phyloP scores from a whole-genome alignment of 2,113 vertebrate species.

The Recurvirostra avosetta region DNA sequence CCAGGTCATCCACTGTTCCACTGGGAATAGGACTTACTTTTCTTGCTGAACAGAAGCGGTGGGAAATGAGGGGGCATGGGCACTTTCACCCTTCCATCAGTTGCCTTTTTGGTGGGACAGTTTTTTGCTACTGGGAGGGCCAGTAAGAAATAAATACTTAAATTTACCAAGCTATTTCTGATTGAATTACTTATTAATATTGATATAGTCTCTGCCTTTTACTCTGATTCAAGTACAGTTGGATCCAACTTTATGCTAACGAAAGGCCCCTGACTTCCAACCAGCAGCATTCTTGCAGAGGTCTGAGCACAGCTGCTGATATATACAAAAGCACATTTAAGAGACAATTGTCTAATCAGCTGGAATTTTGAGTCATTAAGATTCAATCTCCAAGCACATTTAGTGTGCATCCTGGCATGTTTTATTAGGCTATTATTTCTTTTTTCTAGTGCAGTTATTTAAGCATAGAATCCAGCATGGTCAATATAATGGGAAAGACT shows the following conservation, averaged over 20 bases:
- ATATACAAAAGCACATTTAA: not conserved
- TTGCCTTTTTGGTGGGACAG: not conserved
- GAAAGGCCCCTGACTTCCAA: not conserved
- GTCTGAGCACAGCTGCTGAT: not conserved
- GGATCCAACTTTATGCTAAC: not conserved
- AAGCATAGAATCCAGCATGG: not conserved
- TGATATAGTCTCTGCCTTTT: not conserved
- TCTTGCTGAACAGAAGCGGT: not conserved
- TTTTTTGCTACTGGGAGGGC: not conserved
- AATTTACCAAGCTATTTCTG: not conserved
- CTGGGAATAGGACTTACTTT: not conserved
- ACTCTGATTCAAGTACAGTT: not conserved
- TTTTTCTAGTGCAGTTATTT: not conserved
- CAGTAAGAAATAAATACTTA: not conserved
- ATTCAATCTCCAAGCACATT: not conserved
- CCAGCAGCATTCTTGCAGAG: not conserved
- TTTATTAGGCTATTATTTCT: conserved; percentile 10
- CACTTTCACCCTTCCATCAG: not conserved
- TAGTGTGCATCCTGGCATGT: not conserved
- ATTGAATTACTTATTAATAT: not conserved
- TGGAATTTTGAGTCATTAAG: conserved; percentile 15
- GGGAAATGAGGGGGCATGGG: not conserved
- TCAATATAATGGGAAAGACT: not conserved
- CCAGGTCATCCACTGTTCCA: not conserved
- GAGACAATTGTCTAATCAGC: conserved; percentile 29